Evolutionary conservation across 1,140 invertebrate species (phyloP).

Genomic region (Doryteuthis pealeii): DNA sequence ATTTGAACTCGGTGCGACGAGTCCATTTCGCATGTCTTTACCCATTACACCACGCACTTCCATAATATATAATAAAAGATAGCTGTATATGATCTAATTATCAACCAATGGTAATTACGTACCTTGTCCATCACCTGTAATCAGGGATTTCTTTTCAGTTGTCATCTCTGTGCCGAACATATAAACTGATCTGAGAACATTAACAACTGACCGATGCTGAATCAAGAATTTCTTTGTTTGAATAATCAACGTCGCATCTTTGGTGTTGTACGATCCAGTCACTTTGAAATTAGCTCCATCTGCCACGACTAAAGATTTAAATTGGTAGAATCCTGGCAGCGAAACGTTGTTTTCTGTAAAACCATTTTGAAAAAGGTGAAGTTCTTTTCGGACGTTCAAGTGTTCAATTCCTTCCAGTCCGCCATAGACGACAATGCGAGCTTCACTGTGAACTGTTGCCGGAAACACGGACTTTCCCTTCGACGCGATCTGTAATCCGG

Average conservation of each 20-base stretch:
- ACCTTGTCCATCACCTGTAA: slow-evolving; percentile 34
- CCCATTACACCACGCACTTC: no score
- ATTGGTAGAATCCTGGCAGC: slow-evolving; percentile 29
- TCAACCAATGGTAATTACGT: slow-evolving; percentile 14
- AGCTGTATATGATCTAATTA: no score
- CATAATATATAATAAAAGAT: no score
- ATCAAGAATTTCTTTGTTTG: slow-evolving; percentile 29
- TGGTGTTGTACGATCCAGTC: slow-evolving; percentile 21
- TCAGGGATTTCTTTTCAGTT: slow-evolving; percentile 31
- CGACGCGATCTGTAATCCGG: slow-evolving; percentile 23
- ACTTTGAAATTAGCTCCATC: slow-evolving; percentile 30
- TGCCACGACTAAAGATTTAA: slow-evolving; percentile 32
- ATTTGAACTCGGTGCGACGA: no score
- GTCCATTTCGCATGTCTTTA: no score
- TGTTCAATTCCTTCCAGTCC: slow-evolving; percentile 38
- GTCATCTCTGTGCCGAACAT: slow-evolving; percentile 26
- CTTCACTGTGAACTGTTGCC: slow-evolving; percentile 31
- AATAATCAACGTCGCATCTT: slow-evolving; percentile 19
- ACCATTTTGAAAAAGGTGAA: slow-evolving; percentile 21
- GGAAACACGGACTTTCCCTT: slow-evolving; percentile 29
- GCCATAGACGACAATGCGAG: slow-evolving; percentile 26
- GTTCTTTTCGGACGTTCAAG: slow-evolving; percentile 26
- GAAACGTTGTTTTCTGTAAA: slow-evolving; percentile 17
- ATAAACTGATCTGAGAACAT: slow-evolving; percentile 6
- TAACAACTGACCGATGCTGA: slow-evolving; percentile 22